Conservation (phyloP, 2,113 vertebrate genomes). For the Cyrtonyx montezumae region DNA sequence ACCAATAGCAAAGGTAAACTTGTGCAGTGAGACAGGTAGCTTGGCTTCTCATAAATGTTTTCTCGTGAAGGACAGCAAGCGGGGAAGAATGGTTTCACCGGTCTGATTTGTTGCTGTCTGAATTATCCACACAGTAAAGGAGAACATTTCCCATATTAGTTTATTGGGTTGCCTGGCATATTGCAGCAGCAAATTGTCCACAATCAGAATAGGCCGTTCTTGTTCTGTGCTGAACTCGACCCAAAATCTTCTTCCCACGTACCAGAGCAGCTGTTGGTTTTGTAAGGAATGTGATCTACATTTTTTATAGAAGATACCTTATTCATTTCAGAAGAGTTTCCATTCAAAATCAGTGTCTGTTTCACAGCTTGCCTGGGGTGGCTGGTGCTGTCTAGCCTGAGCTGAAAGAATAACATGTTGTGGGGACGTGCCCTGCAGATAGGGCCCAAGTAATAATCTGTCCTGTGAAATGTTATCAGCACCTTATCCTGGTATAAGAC, state of each 20-base stretch:
- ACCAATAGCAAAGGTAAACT: neutral
- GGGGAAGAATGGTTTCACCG: neutral
- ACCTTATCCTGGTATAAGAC: neutral
- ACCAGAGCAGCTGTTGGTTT: neutral
- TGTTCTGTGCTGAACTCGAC: neutral
- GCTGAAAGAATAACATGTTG: neutral
- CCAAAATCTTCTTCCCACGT: rapidly evolving
- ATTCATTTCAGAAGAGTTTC: neutral
- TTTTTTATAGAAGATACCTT: neutral
- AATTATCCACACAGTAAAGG: slow-evolving; percentile 20
- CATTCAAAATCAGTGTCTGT: neutral
- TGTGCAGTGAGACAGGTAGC: neutral
- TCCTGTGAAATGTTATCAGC: neutral
- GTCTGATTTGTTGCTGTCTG: slow-evolving; percentile 35
- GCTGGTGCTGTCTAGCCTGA: neutral
- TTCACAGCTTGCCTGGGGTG: neutral
- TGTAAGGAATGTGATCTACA: neutral
- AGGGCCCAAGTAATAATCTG: neutral
- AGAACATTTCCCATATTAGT: neutral
- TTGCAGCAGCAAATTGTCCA: neutral
- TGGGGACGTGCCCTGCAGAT: neutral
- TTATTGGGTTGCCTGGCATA: neutral
- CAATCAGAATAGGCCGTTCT: neutral
- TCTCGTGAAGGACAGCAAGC: neutral
- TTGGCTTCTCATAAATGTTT: neutral